phyloP scores from a whole-genome alignment of 1,140 invertebrate genomes.

The Musca domestica region DNA sequence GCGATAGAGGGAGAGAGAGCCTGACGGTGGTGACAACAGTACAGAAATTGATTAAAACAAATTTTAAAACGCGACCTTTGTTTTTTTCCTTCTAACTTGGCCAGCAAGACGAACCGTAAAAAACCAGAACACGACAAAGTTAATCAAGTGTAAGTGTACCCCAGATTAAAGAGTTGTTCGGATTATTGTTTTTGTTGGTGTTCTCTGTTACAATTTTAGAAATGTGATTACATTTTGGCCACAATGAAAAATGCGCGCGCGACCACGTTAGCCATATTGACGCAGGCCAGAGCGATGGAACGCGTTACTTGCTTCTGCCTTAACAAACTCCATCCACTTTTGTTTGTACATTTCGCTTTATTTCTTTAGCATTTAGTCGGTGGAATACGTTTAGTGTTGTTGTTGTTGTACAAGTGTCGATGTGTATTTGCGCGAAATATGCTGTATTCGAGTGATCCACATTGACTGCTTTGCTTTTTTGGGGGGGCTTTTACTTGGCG shows the following conservation, averaged over 20 bases:
- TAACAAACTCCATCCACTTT: background rate
- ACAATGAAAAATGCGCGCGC: slow-evolving; percentile 6
- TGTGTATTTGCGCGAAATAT: background rate
- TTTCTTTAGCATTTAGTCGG: no score
- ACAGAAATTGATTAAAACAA: no score
- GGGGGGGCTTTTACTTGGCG: background rate
- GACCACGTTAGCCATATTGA: slow-evolving; percentile 18
- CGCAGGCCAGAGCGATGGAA: slow-evolving; percentile 9
- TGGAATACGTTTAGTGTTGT: background rate
- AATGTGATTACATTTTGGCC: no score
- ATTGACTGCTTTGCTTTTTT: slow-evolving; percentile 13
- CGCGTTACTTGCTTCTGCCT: slow-evolving; percentile 1
- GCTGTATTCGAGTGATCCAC: slow-evolving; percentile 11
- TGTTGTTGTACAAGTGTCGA: background rate
- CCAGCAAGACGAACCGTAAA: no score
- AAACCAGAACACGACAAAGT: background rate
- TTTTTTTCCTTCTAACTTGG: no score
- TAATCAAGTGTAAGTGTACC: slow-evolving; percentile 4
- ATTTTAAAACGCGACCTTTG: no score
- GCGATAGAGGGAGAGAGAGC: no score
- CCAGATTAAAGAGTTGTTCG: background rate
- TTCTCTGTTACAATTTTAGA: no score
- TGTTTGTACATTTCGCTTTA: no score
- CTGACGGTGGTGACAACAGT: no score
- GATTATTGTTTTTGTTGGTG: background rate